Base-by-base conservation (phyloP, 64 coral and sea anemone species). In the Montipora cactus region DNA sequence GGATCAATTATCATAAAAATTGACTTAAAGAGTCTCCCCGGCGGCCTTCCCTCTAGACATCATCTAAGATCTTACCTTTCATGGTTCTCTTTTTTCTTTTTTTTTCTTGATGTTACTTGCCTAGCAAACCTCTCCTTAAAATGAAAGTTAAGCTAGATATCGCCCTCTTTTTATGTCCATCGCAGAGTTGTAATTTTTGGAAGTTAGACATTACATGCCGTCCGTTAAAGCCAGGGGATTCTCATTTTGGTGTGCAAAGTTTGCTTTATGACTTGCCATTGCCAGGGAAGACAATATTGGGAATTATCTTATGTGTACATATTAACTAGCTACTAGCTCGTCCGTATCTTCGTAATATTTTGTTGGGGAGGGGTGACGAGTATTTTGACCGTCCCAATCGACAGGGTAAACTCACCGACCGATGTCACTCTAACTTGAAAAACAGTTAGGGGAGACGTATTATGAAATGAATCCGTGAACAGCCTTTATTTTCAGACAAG, bases 1-100 rank as follows among this genome's bases (percentile, higher is more conserved):
- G 37, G 37, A 37, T 37, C 37, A 37, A 37, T 37, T 37, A 37
- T 37, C 37, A 37, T 37, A 37, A 37, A 37, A 37, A 37, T 37
- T 37, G 37, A 37, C 37, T 37, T 37, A 37, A 2, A 37, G 37
- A 37, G 37, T 2, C 37, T 37, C 37, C 37, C 37, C 37, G 2
- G 37, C 2, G 37, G 37, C 37, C 37, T 37, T 37, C 37, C 37
- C 37, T 37, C 37, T 55, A 55, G 6, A 7, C 10, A 5, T 55
- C 6, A 55, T 0, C 52, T 55, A 10, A 55, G 52, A 79, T n/a
- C 78, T 80, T 21, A 80, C 78, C 78, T 80, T 80, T 80, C 78
- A 80, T 80, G 37, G 37, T 37, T 37, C 37, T 14, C 12, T 67
- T 14, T 23, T 80, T 55, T 5, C 51, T 3, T 25, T 1, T 47